These are phyloP conservation scores for Caradrina kadenii DNA, from an alignment of 2,888 invertebrate genomes.

Conservation along the genomic window DNA sequence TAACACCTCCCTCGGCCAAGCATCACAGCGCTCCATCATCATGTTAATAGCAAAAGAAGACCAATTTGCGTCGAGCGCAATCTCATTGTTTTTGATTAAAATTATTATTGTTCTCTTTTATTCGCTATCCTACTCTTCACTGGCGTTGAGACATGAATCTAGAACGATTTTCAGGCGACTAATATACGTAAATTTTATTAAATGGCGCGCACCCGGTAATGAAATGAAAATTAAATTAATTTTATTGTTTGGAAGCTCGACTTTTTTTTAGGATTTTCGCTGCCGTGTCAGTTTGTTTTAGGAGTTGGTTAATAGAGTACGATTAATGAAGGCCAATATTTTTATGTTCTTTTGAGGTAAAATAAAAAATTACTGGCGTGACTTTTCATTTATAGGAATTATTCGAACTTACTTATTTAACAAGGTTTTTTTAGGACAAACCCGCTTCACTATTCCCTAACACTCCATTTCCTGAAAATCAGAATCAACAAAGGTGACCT, in stretches of 20 bases:
- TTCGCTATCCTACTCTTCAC: conserved; percentile 64
- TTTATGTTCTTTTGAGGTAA: background rate
- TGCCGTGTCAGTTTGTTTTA: conserved; percentile 35
- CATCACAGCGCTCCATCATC: conserved; percentile 79
- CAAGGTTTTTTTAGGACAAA: too few species aligned
- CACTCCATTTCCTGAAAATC: too few species aligned
- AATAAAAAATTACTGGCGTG: background rate
- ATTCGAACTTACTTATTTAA: too few species aligned
- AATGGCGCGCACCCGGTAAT: conserved; percentile 67
- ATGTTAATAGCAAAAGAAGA: conserved; percentile 83
- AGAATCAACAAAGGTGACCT: too few species aligned
- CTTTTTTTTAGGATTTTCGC: conserved; percentile 26
- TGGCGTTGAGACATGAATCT: conserved; percentile 68
- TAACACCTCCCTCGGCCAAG: conserved; percentile 70
- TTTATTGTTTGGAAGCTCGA: conserved; percentile 64
- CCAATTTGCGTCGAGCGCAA: conserved; percentile 84
- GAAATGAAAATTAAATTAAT: conserved; percentile 70
- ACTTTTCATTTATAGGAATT: background rate
- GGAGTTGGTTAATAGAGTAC: conserved; percentile 4
- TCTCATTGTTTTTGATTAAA: conserved; percentile 89
- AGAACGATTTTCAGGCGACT: conserved; percentile 52
- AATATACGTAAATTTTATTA: conserved; percentile 64
- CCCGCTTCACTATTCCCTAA: too few species aligned
- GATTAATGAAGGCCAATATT: conserved; percentile 31
- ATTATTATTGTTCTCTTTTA: conserved; percentile 85